Percentiles rank a stretch among this genome's conserved stretches.
phyloP scores from a whole-genome alignment of 1,140 invertebrate genomes.

The Heliconius congener region DNA sequence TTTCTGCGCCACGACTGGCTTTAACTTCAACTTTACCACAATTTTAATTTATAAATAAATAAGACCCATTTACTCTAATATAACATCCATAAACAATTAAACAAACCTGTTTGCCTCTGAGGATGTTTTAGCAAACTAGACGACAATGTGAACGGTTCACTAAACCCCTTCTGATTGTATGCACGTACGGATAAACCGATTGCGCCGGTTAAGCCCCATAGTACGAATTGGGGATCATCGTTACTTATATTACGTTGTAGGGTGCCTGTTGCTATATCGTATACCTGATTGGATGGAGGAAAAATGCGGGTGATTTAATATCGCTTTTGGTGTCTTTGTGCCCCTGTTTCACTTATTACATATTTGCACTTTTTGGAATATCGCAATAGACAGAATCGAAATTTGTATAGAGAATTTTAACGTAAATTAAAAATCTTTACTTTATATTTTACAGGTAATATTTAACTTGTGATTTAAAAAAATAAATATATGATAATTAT shows the following conservation, averaged over 20 bases:
- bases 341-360: no score
- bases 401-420: no score
- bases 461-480: no score
- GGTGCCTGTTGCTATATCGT: conserved; percentile 62
- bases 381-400: no score
- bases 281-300: conserved; percentile 46
- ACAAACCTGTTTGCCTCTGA: conserved; percentile 64
- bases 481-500: no score
- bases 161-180: conserved; percentile 63
- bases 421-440: no score
- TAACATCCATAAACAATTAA: background rate
- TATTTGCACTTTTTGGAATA: no score
- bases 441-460: no score
- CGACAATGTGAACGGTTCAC: conserved; percentile 61
- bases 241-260: conserved; percentile 62
- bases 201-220: conserved; percentile 56
- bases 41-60: background rate
- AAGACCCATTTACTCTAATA: background rate
- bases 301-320: no score
- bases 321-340: no score
- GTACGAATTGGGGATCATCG: conserved; percentile 61
- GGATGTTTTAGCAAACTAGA: conserved; percentile 65
- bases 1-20: no score
- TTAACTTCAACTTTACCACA: no score
- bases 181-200: conserved; percentile 58